Evolutionary conservation across 2,797 vertebrate species (phyloP), one percentile per base, ranked within the genome.

Genomic region (Pagetopsis macropterus): DNA sequence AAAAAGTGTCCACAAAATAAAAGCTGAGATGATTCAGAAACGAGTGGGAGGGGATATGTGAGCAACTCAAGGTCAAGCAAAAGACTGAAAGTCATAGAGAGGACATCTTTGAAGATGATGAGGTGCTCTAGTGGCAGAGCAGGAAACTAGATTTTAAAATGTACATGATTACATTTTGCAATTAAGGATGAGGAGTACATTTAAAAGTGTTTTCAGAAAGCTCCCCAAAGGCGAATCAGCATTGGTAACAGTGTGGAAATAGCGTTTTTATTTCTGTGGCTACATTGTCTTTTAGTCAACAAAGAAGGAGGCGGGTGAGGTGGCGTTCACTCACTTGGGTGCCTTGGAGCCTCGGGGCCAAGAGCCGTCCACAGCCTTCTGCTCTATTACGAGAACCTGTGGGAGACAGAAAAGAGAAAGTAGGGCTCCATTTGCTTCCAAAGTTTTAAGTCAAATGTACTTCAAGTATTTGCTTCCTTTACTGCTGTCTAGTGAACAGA

Each of bases 381-480:
- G 96, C 92, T 99, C 98, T 94, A 99, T 99, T 78, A 99, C 98
- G 44, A 99, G 96, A 83, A 99, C 95, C 98, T 99, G 94, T 15
- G 46, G 70, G 75, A 82, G 72, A 85, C 8, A 4, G 41, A 3
- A 76, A 4, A 75, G 23, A 72, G 51, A 75, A 64, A 41, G 71
- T 11, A 41, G 33, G n/a, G 37, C 48, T 86, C 45, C 73, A 68
- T 77, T 65, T 84, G 84, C 41, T 78, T 62, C 44, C 17, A 40
- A 46, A 66, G 17, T 0, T 72, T 40, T 37, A 16, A 37, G 33
- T 9, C 6, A 37, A 6, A 37, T 37, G 33, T 37, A 7, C 6
- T 9, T 37, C 46, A 9, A 37, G 33, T 6, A 14, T 48, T 19
- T 27, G 7, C 49, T 17, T 65, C 45, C 27, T 31, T n/a, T 2